Evolutionary conservation across 2,113 vertebrate species (phyloP).

Genomic region (Lophotis ruficrista): DNA sequence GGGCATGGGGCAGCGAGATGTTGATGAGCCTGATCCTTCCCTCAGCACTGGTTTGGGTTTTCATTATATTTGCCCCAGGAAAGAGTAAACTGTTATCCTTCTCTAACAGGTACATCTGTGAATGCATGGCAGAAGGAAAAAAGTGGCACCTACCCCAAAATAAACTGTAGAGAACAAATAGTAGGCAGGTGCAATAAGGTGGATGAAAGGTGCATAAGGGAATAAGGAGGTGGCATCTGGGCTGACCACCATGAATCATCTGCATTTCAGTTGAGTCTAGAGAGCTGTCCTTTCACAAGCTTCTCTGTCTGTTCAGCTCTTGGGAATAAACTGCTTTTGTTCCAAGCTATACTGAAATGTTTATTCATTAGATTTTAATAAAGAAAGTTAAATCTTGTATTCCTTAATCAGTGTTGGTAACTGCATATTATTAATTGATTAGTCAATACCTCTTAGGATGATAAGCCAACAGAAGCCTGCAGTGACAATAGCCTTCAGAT

Average conservation of each 20-base stretch:
- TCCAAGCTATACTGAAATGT: background rate
- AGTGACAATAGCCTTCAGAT: background rate
- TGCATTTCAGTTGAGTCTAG: background rate
- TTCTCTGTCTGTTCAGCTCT: background rate
- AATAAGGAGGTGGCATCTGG: background rate
- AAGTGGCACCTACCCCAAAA: background rate
- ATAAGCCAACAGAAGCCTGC: background rate
- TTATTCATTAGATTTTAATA: conserved; percentile 22
- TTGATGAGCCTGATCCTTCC: background rate
- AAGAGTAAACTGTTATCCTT: background rate
- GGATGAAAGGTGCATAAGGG: background rate
- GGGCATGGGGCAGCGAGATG: background rate
- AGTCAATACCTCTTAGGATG: background rate
- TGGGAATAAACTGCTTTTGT: background rate
- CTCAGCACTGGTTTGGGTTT: background rate
- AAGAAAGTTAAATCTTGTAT: background rate
- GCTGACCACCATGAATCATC: accelerated
- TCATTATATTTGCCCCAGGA: background rate
- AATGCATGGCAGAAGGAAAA: background rate
- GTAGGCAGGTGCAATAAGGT: background rate
- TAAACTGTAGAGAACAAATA: background rate
- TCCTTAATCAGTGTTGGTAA: background rate
- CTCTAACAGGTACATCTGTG: background rate
- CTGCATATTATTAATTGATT: conserved; percentile 11
- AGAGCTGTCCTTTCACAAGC: background rate